These are phyloP conservation scores for Chymomyza amoena DNA, from an alignment of 2,888 invertebrate species.

Conservation along the genomic window DNA sequence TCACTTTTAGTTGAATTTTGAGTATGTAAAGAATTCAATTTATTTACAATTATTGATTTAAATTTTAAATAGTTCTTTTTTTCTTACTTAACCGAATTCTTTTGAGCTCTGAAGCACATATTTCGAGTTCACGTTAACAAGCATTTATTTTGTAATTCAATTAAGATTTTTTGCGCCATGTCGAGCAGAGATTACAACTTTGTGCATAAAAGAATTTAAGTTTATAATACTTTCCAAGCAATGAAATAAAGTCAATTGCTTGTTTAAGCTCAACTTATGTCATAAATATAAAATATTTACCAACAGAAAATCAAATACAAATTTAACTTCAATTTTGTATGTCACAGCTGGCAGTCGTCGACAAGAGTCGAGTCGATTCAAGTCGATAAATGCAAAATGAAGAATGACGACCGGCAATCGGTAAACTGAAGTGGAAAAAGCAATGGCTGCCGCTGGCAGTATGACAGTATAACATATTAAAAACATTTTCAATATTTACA, in stretches of 20 bases:
- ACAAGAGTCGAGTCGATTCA: neutral
- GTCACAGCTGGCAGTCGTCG: neutral
- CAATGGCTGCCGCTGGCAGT: neutral
- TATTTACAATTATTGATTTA: too few species aligned
- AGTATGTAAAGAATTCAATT: too few species aligned
- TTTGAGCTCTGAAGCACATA: too few species aligned
- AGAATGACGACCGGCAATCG: neutral
- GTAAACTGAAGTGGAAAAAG: neutral
- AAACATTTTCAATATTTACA: conserved; percentile 7
- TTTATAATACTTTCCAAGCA: neutral
- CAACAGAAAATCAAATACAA: neutral
- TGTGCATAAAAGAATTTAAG: neutral
- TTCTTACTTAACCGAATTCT: too few species aligned
- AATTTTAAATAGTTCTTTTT: too few species aligned
- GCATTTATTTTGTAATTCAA: too few species aligned
- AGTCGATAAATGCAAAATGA: neutral
- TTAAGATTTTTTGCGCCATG: too few species aligned
- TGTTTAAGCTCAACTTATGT: neutral
- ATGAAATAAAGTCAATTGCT: neutral
- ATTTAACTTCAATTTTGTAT: neutral
- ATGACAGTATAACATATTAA: neutral
- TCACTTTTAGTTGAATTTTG: too few species aligned
- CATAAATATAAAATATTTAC: neutral
- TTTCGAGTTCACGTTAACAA: too few species aligned
- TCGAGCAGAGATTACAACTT: neutral